phyloP scores from a whole-genome alignment of 2,888 invertebrate species.

The Leucophenga montana region DNA sequence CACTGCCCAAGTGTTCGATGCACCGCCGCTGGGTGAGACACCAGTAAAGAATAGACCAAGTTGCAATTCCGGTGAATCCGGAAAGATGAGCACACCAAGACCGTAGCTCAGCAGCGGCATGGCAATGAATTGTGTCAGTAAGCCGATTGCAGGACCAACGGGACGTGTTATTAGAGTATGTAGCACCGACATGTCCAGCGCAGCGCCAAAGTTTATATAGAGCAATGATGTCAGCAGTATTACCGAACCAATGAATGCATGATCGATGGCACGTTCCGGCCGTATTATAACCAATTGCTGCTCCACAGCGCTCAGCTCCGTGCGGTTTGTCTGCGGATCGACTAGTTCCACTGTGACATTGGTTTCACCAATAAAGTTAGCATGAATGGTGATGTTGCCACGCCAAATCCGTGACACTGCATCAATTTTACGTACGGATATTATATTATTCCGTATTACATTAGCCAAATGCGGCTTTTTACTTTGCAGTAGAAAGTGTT shows the following conservation, averaged over 20 bases:
- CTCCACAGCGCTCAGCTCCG: slow-evolving; percentile 37
- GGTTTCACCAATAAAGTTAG: slow-evolving; percentile 68
- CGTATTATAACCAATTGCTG: slow-evolving; percentile 77
- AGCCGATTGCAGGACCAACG: slow-evolving; percentile 81
- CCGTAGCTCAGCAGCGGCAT: slow-evolving; percentile 91
- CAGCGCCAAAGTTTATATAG: slow-evolving; percentile 93
- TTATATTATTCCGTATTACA: slow-evolving; percentile 46
- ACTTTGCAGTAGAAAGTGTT: slow-evolving; percentile 55
- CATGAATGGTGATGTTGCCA: slow-evolving; percentile 59
- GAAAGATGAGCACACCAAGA: slow-evolving; percentile 82
- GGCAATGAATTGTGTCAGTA: slow-evolving; percentile 84
- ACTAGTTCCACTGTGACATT: slow-evolving; percentile 58
- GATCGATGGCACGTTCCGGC: slow-evolving; percentile 80
- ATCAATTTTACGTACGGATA: slow-evolving; percentile 48
- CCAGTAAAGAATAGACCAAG: slow-evolving; percentile 92
- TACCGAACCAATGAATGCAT: slow-evolving; percentile 83
- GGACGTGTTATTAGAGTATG: slow-evolving; percentile 75
- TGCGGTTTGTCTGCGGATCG: slow-evolving; percentile 42
- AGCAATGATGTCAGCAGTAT: slow-evolving; percentile 84
- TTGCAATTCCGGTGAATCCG: slow-evolving; percentile 80
- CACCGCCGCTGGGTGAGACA: slow-evolving; percentile 93
- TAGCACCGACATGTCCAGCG: slow-evolving; percentile 79
- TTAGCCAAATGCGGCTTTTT: slow-evolving; percentile 53
- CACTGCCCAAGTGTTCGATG: slow-evolving; percentile 96
- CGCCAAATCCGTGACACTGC: slow-evolving; percentile 52